Evolutionary conservation across 2,797 vertebrate genomes (phyloP).

Genomic region (Premnoplex brunnescens): DNA sequence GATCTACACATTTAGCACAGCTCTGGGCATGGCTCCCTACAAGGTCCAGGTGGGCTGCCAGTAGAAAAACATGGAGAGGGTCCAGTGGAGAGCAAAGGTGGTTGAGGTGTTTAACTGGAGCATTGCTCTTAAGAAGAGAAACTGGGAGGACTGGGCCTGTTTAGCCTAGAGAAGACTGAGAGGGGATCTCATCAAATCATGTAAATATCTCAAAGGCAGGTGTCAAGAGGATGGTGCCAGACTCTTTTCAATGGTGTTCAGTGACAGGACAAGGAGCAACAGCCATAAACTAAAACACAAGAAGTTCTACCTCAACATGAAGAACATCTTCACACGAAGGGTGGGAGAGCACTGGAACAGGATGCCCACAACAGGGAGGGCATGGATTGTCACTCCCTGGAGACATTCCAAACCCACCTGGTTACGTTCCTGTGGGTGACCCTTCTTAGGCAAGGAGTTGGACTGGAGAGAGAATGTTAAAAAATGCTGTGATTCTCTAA

Average conservation of each 20-base stretch:
- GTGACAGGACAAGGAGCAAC: rapidly evolving
- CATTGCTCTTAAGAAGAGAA: not conserved
- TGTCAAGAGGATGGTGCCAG: not conserved
- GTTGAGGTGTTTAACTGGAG: not conserved
- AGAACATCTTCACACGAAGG: not conserved
- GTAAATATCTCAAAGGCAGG: not conserved
- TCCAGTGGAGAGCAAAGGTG: not conserved
- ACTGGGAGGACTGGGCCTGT: not conserved
- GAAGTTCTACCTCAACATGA: not conserved
- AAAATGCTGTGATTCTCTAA: not conserved
- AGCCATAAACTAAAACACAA: not conserved
- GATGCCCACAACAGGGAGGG: not conserved
- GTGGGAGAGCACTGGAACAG: not conserved
- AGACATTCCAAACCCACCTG: not conserved
- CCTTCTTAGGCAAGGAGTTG: not conserved
- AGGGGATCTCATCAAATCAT: not conserved
- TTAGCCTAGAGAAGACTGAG: not conserved
- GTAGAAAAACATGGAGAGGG: no score
- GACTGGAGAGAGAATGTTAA: not conserved
- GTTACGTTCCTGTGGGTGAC: rapidly evolving
- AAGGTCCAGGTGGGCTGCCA: not conserved
- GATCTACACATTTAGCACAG: rapidly evolving
- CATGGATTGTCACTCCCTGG: no score
- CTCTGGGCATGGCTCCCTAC: rapidly evolving
- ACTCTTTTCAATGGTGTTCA: not conserved